phyloP scores from a whole-genome alignment of 1,140 invertebrate species.

The Helicoverpa armigera region DNA sequence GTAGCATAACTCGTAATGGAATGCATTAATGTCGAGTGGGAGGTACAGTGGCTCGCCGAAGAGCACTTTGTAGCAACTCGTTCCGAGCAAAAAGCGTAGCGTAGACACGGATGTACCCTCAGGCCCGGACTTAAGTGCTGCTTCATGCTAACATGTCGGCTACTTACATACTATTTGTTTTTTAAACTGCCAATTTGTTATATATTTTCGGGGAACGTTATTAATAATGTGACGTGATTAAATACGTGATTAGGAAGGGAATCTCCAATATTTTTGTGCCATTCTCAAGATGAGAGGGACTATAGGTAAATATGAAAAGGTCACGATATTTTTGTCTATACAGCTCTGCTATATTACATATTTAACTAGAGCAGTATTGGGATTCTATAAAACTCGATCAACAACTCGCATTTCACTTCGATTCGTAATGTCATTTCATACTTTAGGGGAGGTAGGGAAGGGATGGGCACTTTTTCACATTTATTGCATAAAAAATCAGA shows the following conservation, averaged over 20 bases:
- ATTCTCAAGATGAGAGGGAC: background rate
- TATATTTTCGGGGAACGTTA: slow-evolving; percentile 13
- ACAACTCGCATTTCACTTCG: too few relatives aligned
- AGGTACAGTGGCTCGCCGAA: slow-evolving; percentile 51
- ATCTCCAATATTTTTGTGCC: background rate
- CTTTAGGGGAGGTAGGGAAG: too few relatives aligned
- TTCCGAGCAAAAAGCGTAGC: slow-evolving; percentile 58
- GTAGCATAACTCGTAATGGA: slow-evolving; percentile 65
- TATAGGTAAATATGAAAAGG: background rate
- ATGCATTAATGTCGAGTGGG: slow-evolving; percentile 67
- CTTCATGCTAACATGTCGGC: slow-evolving; percentile 51
- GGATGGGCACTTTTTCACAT: too few relatives aligned
- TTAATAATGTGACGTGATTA: background rate
- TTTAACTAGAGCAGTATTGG: background rate
- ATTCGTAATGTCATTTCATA: too few relatives aligned
- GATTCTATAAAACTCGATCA: too few relatives aligned
- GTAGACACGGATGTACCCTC: slow-evolving; percentile 54
- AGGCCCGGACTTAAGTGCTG: slow-evolving; percentile 49
- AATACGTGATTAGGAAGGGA: background rate
- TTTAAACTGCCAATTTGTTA: slow-evolving; percentile 36
- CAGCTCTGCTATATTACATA: background rate
- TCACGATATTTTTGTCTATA: too few relatives aligned
- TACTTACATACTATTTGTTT: slow-evolving; percentile 38
- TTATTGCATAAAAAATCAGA: too few relatives aligned
- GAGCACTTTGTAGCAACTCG: slow-evolving; percentile 57